A percentile compares a stretch with the other conserved stretches of the same genome.
phyloP scores from a whole-genome alignment of 2,113 vertebrate genomes.

The Micromys minutus region DNA sequence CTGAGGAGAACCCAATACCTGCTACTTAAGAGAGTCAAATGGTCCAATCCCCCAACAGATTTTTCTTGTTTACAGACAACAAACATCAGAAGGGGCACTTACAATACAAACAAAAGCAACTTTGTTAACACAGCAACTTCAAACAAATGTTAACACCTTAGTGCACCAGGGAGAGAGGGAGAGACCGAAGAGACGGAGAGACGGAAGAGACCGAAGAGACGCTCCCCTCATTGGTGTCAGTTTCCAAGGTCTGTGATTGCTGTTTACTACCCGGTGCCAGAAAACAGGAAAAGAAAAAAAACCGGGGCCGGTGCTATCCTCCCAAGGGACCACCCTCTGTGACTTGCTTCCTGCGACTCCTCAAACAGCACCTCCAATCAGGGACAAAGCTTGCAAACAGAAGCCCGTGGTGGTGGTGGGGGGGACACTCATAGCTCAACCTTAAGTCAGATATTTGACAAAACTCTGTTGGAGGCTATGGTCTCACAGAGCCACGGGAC shows the following conservation, averaged over 20 bases:
- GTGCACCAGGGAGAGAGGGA: not conserved
- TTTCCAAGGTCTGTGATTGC: not conserved
- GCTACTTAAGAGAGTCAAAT: not conserved
- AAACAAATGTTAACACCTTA: not conserved
- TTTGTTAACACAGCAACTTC: not conserved
- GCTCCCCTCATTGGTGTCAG: not conserved
- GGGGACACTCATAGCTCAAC: not conserved
- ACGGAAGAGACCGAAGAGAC: no score
- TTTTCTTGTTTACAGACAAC: not conserved
- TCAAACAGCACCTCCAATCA: not conserved
- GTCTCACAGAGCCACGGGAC: rapidly evolving
- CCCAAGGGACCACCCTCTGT: not conserved
- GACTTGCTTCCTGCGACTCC: not conserved
- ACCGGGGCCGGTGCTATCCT: no score
- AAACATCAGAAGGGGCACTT: not conserved
- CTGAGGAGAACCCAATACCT: not conserved
- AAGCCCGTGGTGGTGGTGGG: no score
- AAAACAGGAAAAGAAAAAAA: not conserved
- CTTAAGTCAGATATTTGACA: not conserved
- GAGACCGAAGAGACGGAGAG: no score
- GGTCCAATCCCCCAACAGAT: not conserved
- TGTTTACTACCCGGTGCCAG: not conserved
- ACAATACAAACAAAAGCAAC: not conserved
- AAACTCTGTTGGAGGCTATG: no score
- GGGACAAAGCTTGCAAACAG: not conserved